phyloP scores from a whole-genome alignment of 2,888 invertebrate genomes.

The Aleiodes leptofemur region DNA sequence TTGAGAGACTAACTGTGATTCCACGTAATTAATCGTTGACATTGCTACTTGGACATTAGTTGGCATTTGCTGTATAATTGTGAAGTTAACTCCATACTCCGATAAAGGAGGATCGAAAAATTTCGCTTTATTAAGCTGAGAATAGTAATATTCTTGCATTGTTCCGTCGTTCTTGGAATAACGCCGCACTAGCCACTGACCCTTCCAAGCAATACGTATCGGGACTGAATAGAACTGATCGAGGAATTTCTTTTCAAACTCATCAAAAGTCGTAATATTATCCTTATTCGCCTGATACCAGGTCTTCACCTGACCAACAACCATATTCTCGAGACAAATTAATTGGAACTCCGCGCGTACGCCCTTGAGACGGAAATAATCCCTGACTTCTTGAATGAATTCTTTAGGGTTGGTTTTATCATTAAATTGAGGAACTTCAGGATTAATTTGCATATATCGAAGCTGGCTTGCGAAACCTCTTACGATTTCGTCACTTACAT shows the following conservation, averaged over 20 bases:
- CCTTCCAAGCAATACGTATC: slow-evolving; percentile 21
- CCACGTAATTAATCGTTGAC: slow-evolving; percentile 42
- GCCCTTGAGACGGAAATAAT: slow-evolving; percentile 13
- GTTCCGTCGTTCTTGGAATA: slow-evolving; percentile 15
- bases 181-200: slow-evolving; percentile 12
- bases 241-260: slow-evolving; percentile 5
- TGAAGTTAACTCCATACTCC: slow-evolving; percentile 43
- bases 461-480: too few species aligned
- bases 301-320: slow-evolving; percentile 27
- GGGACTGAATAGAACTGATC: slow-evolving; percentile 36
- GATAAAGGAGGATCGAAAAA: slow-evolving; percentile 26
- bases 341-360: background rate
- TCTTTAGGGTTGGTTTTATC: background rate
- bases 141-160: slow-evolving; percentile 29
- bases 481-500: too few species aligned
- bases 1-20: slow-evolving; percentile 43
- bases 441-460: too few species aligned
- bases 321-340: background rate
- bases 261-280: slow-evolving; percentile 13
- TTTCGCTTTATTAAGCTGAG: background rate
- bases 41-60: slow-evolving; percentile 42
- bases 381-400: slow-evolving; percentile 10
- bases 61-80: slow-evolving; percentile 51
- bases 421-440: too few species aligned
- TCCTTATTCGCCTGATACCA: slow-evolving; percentile 26